Base-by-base conservation (phyloP, 2,888 invertebrate genomes). In the Cordilura impudica region DNA sequence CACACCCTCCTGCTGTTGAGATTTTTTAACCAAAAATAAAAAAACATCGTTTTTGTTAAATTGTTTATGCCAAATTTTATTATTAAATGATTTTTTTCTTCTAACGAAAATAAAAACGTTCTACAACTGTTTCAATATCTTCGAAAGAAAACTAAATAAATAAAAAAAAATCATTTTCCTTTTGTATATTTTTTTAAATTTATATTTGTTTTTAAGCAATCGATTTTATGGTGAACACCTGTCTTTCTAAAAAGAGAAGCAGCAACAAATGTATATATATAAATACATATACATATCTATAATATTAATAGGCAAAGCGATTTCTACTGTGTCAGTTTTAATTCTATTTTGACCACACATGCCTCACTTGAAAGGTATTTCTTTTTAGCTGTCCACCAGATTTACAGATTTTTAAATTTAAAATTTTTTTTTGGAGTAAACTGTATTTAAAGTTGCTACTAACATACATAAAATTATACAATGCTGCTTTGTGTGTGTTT, bases 61-160 rank as follows among this genome's bases (percentile, higher is more conserved):
- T 66, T 78, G 81, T 83, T 82, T 82, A 84, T 86, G 86, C 87
- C 85, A 87, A 87, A 82, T 85, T 84, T 82, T 85, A 85, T 87
- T 86, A 84, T 83, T 84, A 83, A 83, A 82, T 54, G 18, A 47
- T 60, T 65, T 43, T 43, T 21, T 47, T 19, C 5, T 6, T 31
- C 2, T 21, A 35, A 16, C 21, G 10, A 54, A 74, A 65, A 49
- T 19, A 18, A 21, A 82, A 82, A 66, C 35, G 18, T 39, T 39
- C n/a, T n/a, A 60, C 31, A 45, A 47, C 49, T 26, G 1, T 10
- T 43, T 71, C 35, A 51, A 53, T 53, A 47, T 16, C n/a, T 21
- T 23, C 31, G 14, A 60, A 39, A 56, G 19, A 35, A 39, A 43
- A 35, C 4, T 3, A 53, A 56, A 18, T 39, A 39, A 12, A n/a